Evolutionary conservation across 2,888 invertebrate species (phyloP).

Genomic region (Zootermopsis nevadensis): DNA sequence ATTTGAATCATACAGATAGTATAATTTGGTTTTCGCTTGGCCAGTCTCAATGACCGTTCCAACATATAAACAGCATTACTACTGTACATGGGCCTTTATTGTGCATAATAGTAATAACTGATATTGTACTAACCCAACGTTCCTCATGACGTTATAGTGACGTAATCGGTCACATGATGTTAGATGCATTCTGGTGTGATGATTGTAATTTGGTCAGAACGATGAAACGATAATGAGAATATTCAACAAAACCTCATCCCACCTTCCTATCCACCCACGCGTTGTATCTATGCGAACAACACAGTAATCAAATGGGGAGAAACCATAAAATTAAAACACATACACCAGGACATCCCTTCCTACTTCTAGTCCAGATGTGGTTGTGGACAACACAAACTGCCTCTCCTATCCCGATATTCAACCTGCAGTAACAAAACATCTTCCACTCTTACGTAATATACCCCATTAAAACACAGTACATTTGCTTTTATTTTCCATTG

Average conservation of each 20-base stretch:
- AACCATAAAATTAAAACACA: background rate
- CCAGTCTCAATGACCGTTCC: background rate
- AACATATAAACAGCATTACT: conserved; percentile 1
- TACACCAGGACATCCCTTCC: background rate
- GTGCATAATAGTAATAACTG: conserved; percentile 13
- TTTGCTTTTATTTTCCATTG: background rate
- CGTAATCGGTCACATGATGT: conserved; percentile 15
- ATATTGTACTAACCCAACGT: conserved; percentile 8
- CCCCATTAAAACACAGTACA: background rate
- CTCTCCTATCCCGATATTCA: background rate
- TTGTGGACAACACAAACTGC: background rate
- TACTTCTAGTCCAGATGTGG: background rate
- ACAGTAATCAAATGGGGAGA: background rate
- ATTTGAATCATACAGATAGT: background rate
- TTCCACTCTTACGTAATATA: background rate
- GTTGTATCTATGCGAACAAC: background rate
- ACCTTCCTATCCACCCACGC: background rate
- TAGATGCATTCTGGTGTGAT: conserved; percentile 23
- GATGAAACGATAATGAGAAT: conserved; percentile 8
- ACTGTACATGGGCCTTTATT: background rate
- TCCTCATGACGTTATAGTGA: background rate
- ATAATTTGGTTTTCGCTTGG: conserved; percentile 7
- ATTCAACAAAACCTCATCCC: background rate
- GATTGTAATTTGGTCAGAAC: conserved; percentile 15
- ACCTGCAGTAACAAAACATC: background rate